A percentile compares a stretch with the other conserved stretches of the same genome.
Conservation (phyloP, 2,888 invertebrate species). For the Sphaeridia pumilis region DNA sequence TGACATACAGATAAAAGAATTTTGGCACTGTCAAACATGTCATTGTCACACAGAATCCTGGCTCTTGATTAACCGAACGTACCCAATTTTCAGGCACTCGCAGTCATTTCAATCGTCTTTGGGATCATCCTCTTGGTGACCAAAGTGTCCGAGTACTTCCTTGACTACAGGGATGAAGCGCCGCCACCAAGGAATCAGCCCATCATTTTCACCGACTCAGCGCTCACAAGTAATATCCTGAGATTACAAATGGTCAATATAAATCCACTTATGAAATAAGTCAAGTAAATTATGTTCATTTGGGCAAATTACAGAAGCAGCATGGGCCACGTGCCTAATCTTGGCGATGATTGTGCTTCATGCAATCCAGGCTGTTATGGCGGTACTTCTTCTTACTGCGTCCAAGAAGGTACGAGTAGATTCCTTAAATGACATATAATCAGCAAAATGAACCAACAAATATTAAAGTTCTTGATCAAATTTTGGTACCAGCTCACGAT, state of each 20-base stretch:
- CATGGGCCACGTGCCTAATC: conserved; percentile 3
- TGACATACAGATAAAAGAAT: too few species aligned
- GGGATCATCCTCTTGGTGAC: conserved; percentile 5
- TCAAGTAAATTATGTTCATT: not conserved
- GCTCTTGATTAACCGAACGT: too few species aligned
- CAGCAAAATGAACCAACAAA: not conserved
- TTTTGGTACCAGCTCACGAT: not conserved
- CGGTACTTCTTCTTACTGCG: conserved; percentile 1
- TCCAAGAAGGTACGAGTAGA: not conserved
- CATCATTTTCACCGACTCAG: not conserved
- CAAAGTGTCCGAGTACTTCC: conserved; percentile 2
- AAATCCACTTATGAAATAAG: not conserved
- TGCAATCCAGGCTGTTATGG: conserved; percentile 9
- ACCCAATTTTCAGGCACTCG: conserved; percentile 1
- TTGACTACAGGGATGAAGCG: conserved; percentile 1
- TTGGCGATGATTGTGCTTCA: conserved; percentile 8
- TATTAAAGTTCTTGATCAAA: not conserved
- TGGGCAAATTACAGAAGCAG: conserved; percentile 6
- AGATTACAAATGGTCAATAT: too few species aligned
- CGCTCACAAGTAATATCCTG: not conserved
- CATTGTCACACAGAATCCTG: not conserved
- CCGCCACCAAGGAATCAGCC: not conserved
- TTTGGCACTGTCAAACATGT: too few species aligned
- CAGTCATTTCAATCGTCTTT: conserved; percentile 3
- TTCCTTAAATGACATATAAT: not conserved